A percentile compares a stretch with the other conserved stretches of the same genome.
Evolutionary conservation across 2,797 vertebrate genomes (phyloP).

Genomic region (Anguilla obscura): DNA sequence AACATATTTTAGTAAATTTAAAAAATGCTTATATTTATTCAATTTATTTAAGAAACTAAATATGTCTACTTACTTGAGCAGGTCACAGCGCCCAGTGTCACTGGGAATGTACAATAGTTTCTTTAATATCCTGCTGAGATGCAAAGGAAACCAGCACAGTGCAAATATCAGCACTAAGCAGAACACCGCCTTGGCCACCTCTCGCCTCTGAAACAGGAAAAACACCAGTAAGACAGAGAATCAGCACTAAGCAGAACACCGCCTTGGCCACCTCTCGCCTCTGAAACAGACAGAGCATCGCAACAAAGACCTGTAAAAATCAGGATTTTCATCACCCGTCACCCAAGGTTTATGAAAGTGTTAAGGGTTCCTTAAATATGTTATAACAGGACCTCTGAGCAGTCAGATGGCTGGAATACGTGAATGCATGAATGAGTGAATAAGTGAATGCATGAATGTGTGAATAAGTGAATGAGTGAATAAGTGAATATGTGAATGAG

Average conservation of each 20-base stretch:
- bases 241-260: too few species aligned
- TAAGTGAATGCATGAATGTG: too few species aligned
- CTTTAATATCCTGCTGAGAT: slow-evolving; percentile 90
- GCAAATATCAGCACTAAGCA: slow-evolving; percentile 92
- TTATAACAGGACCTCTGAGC: too few species aligned
- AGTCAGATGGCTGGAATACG: too few species aligned
- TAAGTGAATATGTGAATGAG: too few species aligned
- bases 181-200: slow-evolving; percentile 94
- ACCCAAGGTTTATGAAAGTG: too few species aligned
- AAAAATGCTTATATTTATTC: neutral
- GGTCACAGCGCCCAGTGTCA: slow-evolving; percentile 81
- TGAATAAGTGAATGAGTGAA: too few species aligned
- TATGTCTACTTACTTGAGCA: slow-evolving; percentile 70
- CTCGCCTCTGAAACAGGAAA: slow-evolving; percentile 77
- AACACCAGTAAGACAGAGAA: neutral
- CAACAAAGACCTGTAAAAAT: neutral
- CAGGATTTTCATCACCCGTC: neutral
- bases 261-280: too few species aligned
- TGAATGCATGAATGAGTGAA: too few species aligned
- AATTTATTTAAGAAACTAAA: neutral
- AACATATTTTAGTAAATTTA: neutral
- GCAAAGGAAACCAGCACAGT: slow-evolving; percentile 95
- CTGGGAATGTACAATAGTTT: slow-evolving; percentile 75
- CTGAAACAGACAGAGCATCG: too few species aligned
- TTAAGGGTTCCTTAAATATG: too few species aligned